Percentiles rank a stretch among this genome's conserved stretches.
Conservation (phyloP, 2,888 invertebrate species). For the Zaprionus bogoriensis region DNA sequence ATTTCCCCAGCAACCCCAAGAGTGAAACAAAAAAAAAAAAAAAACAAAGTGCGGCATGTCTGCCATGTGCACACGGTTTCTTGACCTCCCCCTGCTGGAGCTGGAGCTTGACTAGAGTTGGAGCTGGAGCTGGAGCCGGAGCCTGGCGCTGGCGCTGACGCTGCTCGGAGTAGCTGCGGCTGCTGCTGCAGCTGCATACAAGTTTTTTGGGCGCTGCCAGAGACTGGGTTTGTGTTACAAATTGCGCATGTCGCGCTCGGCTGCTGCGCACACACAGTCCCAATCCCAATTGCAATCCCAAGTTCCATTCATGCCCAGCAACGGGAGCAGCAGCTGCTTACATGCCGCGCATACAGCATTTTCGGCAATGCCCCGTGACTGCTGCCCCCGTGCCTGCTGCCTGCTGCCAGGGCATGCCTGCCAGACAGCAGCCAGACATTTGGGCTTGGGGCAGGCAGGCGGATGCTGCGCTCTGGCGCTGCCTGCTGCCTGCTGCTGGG, state of each 20-base stretch:
- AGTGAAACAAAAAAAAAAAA: conserved; percentile 12
- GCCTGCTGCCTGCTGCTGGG: conserved; percentile 13
- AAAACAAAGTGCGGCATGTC: conserved; percentile 34
- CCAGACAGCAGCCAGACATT: conserved; percentile 73
- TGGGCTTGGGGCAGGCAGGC: conserved; percentile 54
- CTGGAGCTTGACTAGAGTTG: conserved; percentile 5
- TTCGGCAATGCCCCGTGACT: conserved; percentile 49
- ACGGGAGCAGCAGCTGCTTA: conserved; percentile 45
- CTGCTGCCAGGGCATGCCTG: conserved; percentile 6
- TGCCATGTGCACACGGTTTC: conserved; percentile 67
- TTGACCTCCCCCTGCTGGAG: conserved; percentile 74
- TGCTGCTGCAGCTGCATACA: conserved; percentile 44
- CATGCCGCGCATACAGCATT: conserved; percentile 24
- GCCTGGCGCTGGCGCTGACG: neutral
- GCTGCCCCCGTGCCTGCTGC: conserved; percentile 8
- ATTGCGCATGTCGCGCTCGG: conserved; percentile 82
- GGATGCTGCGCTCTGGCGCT: conserved; percentile 21
- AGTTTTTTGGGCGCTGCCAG: conserved; percentile 71
- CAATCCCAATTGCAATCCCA: conserved; percentile 5
- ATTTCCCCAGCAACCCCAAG: conserved; percentile 53
- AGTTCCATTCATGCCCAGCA: conserved; percentile 31
- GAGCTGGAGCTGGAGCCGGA: conserved; percentile 1
- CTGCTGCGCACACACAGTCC: conserved; percentile 37
- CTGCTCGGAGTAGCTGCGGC: neutral
- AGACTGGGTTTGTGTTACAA: conserved; percentile 83